Evolutionary conservation across 2,888 invertebrate species (phyloP).

Genomic region (Maniola hyperantus): DNA sequence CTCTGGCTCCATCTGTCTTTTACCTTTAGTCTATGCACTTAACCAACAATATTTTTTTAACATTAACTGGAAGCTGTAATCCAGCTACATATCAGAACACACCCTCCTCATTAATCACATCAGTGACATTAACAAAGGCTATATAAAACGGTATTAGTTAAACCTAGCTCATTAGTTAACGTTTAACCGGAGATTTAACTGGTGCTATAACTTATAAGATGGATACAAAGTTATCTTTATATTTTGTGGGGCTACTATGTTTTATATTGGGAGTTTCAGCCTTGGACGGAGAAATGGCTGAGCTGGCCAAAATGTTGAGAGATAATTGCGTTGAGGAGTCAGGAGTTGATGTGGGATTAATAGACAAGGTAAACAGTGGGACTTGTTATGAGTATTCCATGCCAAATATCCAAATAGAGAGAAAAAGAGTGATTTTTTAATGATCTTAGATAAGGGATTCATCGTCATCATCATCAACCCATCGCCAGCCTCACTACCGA

Average conservation of each 20-base stretch:
- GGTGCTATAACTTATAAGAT: conserved; percentile 22
- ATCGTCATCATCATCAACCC: too few relatives aligned
- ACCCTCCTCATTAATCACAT: conserved; percentile 37
- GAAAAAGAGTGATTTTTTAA: too few relatives aligned
- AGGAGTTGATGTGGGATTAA: conserved; percentile 57
- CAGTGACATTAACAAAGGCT: conserved; percentile 43
- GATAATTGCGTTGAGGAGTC: conserved; percentile 65
- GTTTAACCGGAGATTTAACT: background rate
- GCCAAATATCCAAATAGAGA: too few relatives aligned
- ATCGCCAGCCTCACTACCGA: too few relatives aligned
- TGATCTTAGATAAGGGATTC: too few relatives aligned
- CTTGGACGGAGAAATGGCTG: conserved; percentile 70
- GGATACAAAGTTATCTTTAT: conserved; percentile 24
- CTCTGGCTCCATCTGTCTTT: background rate
- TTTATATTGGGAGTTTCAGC: conserved; percentile 35
- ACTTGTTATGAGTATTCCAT: too few relatives aligned
- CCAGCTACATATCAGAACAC: conserved; percentile 41
- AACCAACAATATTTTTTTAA: conserved; percentile 37
- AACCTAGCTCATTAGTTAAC: conserved; percentile 13
- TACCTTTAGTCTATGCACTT: background rate
- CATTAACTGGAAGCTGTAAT: conserved; percentile 55
- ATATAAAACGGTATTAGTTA: conserved; percentile 46
- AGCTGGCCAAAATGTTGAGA: conserved; percentile 66
- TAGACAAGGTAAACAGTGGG: conserved; percentile 46
- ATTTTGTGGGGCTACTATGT: conserved; percentile 33